Percentiles rank a stretch among this genome's conserved stretches.
These are phyloP conservation scores for Xenus cinereus DNA, from an alignment of 2,113 vertebrate genomes.

Conservation along the genomic window DNA sequence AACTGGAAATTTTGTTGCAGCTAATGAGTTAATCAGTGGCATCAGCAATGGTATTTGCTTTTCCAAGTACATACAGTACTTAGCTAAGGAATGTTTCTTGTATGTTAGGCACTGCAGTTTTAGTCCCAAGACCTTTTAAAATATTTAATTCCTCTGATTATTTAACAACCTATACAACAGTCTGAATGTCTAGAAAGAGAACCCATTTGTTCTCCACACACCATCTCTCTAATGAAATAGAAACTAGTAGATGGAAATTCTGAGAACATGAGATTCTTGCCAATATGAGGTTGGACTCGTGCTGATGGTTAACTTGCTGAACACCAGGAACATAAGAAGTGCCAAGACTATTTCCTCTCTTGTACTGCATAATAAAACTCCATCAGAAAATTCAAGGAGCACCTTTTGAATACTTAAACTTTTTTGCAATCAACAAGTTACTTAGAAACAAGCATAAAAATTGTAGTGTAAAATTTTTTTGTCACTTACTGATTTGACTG, in stretches of 20 bases:
- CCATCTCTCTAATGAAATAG: conserved; percentile 48
- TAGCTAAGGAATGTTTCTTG: not conserved
- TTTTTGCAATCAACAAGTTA: conserved; percentile 38
- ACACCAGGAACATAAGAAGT: conserved; percentile 17
- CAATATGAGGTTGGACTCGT: conserved; percentile 46
- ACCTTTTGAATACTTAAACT: conserved; percentile 32
- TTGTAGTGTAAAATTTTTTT: not conserved
- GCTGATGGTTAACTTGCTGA: conserved; percentile 63
- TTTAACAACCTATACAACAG: conserved; percentile 26
- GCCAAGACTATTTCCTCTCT: conserved; percentile 71
- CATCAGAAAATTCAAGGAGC: conserved; percentile 48
- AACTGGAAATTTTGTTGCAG: not conserved
- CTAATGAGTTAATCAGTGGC: not conserved
- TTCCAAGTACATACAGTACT: not conserved
- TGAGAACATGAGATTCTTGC: conserved; percentile 58
- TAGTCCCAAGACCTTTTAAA: conserved; percentile 2
- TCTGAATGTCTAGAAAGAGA: conserved; percentile 31
- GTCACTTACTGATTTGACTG: not conserved
- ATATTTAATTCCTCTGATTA: not conserved
- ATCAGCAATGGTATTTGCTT: not conserved
- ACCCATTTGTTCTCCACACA: conserved; percentile 23
- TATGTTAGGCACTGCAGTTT: not conserved
- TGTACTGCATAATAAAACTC: conserved; percentile 68
- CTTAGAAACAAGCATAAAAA: not conserved
- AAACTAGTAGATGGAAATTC: conserved; percentile 62